These are phyloP conservation scores for Pristionchus pacificus DNA, from an alignment of 1,140 invertebrate species.

Conservation along the genomic window DNA sequence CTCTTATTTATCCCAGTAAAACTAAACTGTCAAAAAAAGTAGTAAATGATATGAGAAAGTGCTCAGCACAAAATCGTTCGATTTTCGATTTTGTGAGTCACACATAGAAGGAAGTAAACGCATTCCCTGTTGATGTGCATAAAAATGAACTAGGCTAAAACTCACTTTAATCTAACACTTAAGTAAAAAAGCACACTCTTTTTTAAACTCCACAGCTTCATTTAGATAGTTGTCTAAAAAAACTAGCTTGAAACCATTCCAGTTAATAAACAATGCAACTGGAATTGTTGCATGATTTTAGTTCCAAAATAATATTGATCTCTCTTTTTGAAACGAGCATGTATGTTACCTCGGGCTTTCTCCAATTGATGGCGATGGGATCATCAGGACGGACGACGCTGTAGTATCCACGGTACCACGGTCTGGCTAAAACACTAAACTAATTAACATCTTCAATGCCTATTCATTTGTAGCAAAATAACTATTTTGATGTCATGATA, in stretches of 20 bases:
- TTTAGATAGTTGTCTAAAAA: not conserved
- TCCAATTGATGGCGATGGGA: conserved; percentile 35
- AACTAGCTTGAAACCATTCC: not conserved
- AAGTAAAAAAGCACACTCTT: not conserved
- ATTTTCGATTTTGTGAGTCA: no score
- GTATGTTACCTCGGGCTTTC: conserved; percentile 27
- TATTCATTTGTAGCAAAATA: no score
- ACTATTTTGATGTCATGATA: no score
- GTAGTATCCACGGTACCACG: conserved; percentile 38
- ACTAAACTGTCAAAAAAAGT: not conserved
- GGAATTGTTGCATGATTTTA: no score
- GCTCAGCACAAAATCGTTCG: not conserved
- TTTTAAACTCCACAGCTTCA: not conserved
- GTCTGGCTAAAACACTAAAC: conserved; percentile 23
- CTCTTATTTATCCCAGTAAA: not conserved
- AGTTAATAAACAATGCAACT: no score
- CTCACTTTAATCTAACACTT: no score
- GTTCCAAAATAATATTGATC: not conserved
- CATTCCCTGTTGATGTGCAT: no score
- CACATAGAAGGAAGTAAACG: no score
- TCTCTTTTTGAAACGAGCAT: not conserved
- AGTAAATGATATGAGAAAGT: not conserved
- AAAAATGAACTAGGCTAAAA: no score
- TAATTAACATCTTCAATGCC: no score
- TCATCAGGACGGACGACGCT: conserved; percentile 35